These are phyloP conservation scores for Diphyllodes magnificus DNA, from an alignment of 2,113 vertebrate species.

Conservation along the genomic window DNA sequence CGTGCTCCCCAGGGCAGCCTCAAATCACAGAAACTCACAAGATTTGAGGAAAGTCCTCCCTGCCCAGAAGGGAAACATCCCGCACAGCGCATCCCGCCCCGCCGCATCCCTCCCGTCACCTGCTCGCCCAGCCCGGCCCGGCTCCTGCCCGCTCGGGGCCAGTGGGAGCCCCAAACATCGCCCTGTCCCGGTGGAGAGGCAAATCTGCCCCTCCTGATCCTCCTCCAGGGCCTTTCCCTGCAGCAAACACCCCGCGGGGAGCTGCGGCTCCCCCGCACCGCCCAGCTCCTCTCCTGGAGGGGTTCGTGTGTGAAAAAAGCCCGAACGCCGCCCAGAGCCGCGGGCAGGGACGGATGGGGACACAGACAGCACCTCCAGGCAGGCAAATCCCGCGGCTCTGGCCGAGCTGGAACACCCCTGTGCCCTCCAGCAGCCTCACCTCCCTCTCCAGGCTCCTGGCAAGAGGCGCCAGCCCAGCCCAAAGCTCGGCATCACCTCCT, in stretches of 20 bases:
- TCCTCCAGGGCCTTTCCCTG: accelerated
- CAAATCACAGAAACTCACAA: accelerated
- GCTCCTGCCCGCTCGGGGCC: background rate
- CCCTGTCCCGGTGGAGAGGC: accelerated
- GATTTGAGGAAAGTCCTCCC: background rate
- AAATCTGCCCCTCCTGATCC: background rate
- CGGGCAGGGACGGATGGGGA: accelerated
- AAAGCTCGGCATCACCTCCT: background rate
- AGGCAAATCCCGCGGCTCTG: accelerated
- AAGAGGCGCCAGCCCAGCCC: background rate
- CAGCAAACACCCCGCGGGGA: accelerated
- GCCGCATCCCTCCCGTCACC: background rate
- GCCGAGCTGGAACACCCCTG: accelerated
- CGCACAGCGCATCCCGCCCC: accelerated
- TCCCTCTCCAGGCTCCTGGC: background rate
- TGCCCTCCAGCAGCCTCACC: background rate
- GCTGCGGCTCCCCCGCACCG: background rate
- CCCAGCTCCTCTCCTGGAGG: background rate
- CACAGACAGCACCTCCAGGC: background rate
- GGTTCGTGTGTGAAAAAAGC: background rate
- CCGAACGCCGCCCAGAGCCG: accelerated
- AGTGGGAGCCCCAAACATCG: accelerated
- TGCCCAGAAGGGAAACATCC: background rate
- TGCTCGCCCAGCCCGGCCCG: accelerated
- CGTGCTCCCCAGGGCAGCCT: background rate